These are phyloP conservation scores for Rhinichthys klamathensis DNA, from an alignment of 2,113 vertebrate genomes.

Conservation along the genomic window DNA sequence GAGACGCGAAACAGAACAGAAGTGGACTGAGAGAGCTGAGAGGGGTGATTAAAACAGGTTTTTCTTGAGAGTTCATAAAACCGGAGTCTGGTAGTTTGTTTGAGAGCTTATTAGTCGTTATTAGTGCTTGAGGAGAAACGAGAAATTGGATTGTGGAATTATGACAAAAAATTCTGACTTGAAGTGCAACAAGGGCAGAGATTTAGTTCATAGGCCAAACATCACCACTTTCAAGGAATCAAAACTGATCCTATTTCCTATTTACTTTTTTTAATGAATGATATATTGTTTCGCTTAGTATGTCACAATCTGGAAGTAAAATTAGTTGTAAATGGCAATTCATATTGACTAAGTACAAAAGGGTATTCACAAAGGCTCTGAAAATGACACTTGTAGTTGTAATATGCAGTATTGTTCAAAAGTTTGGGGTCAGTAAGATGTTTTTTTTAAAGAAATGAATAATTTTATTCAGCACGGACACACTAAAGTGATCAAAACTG, in stretches of 20 bases:
- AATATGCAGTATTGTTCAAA: too few species aligned
- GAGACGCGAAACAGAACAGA: slow-evolving; percentile 6
- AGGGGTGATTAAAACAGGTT: slow-evolving; percentile 8
- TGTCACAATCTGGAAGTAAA: background rate
- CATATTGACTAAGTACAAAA: background rate
- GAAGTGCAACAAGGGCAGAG: background rate
- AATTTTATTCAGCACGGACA: too few species aligned
- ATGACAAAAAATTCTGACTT: background rate
- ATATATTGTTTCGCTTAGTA: background rate
- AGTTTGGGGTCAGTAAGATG: background rate
- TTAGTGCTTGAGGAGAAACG: slow-evolving; percentile 19
- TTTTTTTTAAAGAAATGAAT: too few species aligned
- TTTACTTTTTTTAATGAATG: background rate
- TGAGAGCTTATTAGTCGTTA: slow-evolving; percentile 8
- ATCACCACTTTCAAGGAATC: background rate
- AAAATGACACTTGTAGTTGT: background rate
- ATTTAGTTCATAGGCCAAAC: background rate
- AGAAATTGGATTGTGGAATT: slow-evolving; percentile 15
- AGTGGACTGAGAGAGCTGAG: slow-evolving; percentile 19
- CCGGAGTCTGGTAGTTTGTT: slow-evolving; percentile 21
- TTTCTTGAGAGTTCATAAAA: slow-evolving; percentile 31
- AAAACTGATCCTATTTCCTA: background rate
- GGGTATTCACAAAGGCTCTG: background rate
- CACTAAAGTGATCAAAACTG: too few species aligned
- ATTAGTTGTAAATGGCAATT: background rate